Evolutionary conservation across 2,797 vertebrate genomes (phyloP).

Genomic region (Pteropus rufus): DNA sequence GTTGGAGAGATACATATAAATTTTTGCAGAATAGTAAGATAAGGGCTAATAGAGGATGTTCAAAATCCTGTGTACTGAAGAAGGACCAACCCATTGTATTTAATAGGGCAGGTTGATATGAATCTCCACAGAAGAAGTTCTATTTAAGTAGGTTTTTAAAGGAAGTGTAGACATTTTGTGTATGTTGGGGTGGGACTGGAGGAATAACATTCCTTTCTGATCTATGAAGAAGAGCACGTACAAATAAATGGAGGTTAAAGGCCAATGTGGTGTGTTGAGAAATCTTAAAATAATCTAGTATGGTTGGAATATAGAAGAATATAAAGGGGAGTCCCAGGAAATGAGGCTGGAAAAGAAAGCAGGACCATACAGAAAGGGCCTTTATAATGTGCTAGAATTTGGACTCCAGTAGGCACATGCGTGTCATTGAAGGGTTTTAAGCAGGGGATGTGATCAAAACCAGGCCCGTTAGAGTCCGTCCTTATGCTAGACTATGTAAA

Average conservation of each 20-base stretch:
- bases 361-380: background rate
- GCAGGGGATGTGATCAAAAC: background rate
- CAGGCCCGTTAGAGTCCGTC: background rate
- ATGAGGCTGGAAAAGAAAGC: background rate
- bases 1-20: background rate
- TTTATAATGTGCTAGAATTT: slow-evolving; percentile 11
- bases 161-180: background rate
- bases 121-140: background rate
- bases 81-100: background rate
- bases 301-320: background rate
- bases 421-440: background rate
- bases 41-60: background rate
- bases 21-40: background rate
- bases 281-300: slow-evolving; percentile 8
- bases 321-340: background rate
- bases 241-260: background rate
- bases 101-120: background rate
- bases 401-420: background rate
- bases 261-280: background rate
- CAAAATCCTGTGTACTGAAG: background rate
- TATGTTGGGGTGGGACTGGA: background rate
- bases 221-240: background rate
- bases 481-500: background rate
- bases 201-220: background rate
- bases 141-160: slow-evolving; percentile 19